Conservation (phyloP, 2,888 invertebrate genomes). For the Tinea trinotella region DNA sequence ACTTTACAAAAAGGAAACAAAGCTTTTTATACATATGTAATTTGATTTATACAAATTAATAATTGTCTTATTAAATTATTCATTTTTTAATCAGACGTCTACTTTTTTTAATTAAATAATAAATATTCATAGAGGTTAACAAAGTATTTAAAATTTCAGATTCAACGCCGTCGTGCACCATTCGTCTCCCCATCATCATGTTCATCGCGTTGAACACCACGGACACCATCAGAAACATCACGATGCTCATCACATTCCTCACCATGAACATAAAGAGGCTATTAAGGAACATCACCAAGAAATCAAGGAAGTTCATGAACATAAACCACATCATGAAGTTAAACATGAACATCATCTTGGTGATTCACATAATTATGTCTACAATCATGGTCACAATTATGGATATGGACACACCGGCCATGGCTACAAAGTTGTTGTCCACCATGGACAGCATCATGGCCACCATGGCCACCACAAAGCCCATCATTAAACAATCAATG, state of each 20-base stretch:
- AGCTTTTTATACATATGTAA: no score
- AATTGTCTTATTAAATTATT: no score
- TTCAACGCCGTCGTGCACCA: conserved; percentile 75
- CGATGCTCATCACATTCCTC: conserved; percentile 14
- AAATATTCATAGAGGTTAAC: no score
- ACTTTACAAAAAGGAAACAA: no score
- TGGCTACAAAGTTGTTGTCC: conserved; percentile 15
- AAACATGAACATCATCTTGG: conserved; percentile 1
- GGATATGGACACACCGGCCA: conserved; percentile 3
- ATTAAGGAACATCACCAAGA: not conserved
- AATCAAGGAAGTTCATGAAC: not conserved
- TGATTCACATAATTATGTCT: not conserved
- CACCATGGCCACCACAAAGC: not conserved
- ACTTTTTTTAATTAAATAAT: no score
- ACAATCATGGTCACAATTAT: conserved; percentile 1
- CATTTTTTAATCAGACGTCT: no score
- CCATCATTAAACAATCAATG: conserved; percentile 6
- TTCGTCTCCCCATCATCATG: conserved; percentile 65
- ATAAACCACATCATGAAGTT: not conserved
- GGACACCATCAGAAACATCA: conserved; percentile 16
- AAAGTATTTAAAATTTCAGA: no score
- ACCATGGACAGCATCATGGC: conserved; percentile 10
- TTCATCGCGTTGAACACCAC: conserved; percentile 33
- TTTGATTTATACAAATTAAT: no score
- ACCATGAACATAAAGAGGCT: conserved; percentile 18